Evolutionary conservation across 2,113 vertebrate genomes (phyloP), one percentile per base, ranked within the genome.

Genomic region (Cynocephalus volans): DNA sequence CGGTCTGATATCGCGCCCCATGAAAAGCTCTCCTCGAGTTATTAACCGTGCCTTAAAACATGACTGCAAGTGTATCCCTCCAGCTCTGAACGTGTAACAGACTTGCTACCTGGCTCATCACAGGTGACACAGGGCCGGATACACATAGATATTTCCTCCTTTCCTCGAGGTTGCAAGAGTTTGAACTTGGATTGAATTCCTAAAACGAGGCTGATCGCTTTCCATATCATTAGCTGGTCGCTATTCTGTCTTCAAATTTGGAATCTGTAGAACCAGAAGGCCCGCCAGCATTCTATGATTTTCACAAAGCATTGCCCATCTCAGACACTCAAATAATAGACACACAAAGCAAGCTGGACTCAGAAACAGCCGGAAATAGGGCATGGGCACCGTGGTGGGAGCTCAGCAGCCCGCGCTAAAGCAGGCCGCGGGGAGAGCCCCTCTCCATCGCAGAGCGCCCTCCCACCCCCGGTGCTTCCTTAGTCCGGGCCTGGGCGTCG

Each of bases 381-480:
- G 28, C 62, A 82, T 62, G 36, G 26, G 60, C 69, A 28, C 33
- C 18, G 58, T 21, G 28, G 41, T 8, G 36, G 62, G 45, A 48
- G 26, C 8, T 41, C 33, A 0, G 12, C 1, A 1, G 5, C 19
- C 36, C 8, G 1, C 0, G 1, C 6, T 18, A 18, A 14, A n/a
- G 45, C 36, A 8, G 77, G 54, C 36, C 5, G 0, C n/a, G 1
- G 19, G n/a, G 36, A 84, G 33, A 79, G 14, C 33, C 19, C n/a
- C n/a, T 79, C 23, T 19, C 23, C 0, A 0, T 13, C 26, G 28
- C 13, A 52, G n/a, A 48, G 21, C 0, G 0, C 41, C 24, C 1
- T 28, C 6, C 69, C 1, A 0, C 41, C 70, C 82, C n/a, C n/a
- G n/a, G n/a, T 15, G 24, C 41, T 13, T 60, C 33, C 36, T 14